Evolutionary conservation across 2,797 vertebrate species (phyloP).

Genomic region (Furcifer pardalis): DNA sequence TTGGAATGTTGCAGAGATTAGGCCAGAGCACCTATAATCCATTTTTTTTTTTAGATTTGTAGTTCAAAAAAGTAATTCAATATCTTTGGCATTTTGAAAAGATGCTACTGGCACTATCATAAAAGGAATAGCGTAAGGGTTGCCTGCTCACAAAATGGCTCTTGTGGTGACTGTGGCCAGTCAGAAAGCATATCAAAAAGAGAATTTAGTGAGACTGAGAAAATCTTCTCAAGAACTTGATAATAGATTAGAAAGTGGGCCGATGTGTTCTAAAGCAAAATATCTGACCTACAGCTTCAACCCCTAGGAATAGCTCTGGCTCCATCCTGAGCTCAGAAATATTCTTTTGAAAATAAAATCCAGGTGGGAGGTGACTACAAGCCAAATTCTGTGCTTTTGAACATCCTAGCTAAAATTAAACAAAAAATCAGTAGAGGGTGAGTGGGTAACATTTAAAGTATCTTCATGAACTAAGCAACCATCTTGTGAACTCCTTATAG

Average conservation of each 20-base stretch:
- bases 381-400: background rate
- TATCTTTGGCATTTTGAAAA: background rate
- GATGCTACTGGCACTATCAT: background rate
- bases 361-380: background rate
- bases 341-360: background rate
- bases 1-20: no score
- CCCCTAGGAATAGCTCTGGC: background rate
- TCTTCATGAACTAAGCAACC: no score
- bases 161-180: background rate
- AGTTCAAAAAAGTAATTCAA: no score
- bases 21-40: no score
- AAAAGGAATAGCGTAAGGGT: background rate
- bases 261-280: background rate
- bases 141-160: background rate
- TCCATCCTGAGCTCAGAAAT: background rate
- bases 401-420: no score
- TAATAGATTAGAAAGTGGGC: background rate
- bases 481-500: no score
- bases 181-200: background rate
- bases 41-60: no score
- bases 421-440: no score
- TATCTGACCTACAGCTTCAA: background rate
- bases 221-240: background rate
- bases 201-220: background rate
- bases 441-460: no score